Conservation (phyloP, 2,888 invertebrate species). For the Habrosyne pyritoides region DNA sequence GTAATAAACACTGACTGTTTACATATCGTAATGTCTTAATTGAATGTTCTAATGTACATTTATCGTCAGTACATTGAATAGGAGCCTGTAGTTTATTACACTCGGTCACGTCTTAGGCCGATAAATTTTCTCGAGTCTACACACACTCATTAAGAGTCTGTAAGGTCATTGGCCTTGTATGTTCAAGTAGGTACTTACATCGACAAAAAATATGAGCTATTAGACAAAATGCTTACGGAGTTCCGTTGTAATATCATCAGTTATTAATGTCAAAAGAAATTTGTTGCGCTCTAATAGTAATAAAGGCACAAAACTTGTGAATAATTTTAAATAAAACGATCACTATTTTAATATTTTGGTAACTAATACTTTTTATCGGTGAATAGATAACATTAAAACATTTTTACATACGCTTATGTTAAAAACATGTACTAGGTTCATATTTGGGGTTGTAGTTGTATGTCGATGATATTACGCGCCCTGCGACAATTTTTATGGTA, state of each 20-base stretch:
- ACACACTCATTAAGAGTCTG: conserved; percentile 6
- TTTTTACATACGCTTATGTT: too few species aligned
- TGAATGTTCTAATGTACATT: conserved; percentile 5
- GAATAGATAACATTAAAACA: neutral
- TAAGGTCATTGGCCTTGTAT: conserved; percentile 3
- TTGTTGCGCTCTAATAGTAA: neutral
- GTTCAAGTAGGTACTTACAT: conserved; percentile 5
- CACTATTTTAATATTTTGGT: too few species aligned
- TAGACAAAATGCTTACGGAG: neutral
- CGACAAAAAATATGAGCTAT: conserved; percentile 7
- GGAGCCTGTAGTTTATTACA: neutral
- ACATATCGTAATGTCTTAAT: conserved; percentile 3
- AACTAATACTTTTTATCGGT: neutral
- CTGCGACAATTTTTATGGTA: conserved; percentile 6
- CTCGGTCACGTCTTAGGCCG: conserved; percentile 6
- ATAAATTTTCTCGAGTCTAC: conserved; percentile 6
- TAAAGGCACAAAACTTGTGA: neutral
- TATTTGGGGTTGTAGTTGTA: neutral
- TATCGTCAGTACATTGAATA: conserved; percentile 6
- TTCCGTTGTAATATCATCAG: neutral
- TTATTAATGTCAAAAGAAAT: neutral
- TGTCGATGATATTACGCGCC: neutral
- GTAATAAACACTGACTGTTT: conserved; percentile 9
- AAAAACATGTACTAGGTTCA: too few species aligned
- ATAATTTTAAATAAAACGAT: neutral